Conservation (phyloP, 2,113 vertebrate genomes). For the Psilopsiagon aymara region DNA sequence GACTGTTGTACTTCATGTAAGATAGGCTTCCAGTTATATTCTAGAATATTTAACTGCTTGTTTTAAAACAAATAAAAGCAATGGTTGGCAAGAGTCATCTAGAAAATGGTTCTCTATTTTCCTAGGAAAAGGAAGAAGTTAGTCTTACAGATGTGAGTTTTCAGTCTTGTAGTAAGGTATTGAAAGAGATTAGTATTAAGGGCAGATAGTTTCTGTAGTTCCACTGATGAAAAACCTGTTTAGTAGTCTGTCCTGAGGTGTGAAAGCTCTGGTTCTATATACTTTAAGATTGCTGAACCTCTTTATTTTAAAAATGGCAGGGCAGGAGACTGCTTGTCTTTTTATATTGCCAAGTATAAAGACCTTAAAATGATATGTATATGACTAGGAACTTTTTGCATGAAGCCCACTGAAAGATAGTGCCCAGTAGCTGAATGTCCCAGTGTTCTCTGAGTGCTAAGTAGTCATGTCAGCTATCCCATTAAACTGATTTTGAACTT, state of each 20-base stretch:
- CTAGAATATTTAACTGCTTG: background rate
- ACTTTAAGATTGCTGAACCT: background rate
- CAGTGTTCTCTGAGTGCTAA: background rate
- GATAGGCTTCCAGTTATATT: background rate
- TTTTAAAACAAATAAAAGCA: background rate
- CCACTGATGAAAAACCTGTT: background rate
- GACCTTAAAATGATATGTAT: background rate
- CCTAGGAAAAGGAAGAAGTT: background rate
- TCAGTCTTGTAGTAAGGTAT: background rate
- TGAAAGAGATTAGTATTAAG: background rate
- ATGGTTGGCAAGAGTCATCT: background rate
- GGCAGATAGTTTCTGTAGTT: background rate
- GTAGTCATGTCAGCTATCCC: background rate
- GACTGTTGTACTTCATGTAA: background rate
- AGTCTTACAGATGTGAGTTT: accelerated
- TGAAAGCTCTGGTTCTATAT: background rate
- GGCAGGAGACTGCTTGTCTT: background rate
- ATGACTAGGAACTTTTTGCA: background rate
- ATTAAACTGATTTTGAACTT: background rate
- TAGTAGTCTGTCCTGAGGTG: background rate
- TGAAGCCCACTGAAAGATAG: background rate
- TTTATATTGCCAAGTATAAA: background rate
- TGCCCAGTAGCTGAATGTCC: background rate
- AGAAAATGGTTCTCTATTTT: background rate
- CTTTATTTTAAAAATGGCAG: background rate